A percentile compares a stretch with the other conserved stretches of the same genome.
These are phyloP conservation scores for Ctenosaura bakeri DNA, from an alignment of 2,797 vertebrate species.

Conservation along the genomic window DNA sequence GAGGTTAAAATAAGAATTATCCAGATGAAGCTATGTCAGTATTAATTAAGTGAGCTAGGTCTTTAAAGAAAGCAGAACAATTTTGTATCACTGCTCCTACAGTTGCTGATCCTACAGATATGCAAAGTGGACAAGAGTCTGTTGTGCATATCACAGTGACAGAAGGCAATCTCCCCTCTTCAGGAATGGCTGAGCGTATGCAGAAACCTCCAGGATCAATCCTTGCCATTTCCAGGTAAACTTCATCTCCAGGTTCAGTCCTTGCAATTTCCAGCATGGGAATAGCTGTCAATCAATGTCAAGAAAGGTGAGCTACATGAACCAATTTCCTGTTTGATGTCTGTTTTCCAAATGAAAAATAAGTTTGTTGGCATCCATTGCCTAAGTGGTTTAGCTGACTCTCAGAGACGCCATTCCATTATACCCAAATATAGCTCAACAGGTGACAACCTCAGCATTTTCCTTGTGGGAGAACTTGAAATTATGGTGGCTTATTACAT, in stretches of 20 bases:
- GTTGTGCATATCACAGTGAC: too few species aligned
- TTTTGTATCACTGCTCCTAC: background rate
- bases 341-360: background rate
- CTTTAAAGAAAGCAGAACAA: background rate
- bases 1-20: background rate
- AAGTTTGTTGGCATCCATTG: too few species aligned
- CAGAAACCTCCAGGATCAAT: background rate
- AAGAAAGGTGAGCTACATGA: background rate
- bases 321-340: too few species aligned
- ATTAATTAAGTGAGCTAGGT: background rate
- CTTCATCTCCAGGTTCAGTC: background rate
- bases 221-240: background rate
- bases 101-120: too few species aligned
- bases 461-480: slow-evolving; percentile 73
- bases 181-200: background rate
- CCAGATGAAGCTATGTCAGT: background rate
- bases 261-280: background rate
- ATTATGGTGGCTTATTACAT: slow-evolving; percentile 75
- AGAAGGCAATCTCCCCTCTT: background rate
- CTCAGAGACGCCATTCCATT: slow-evolving; percentile 39
- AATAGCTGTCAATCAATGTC: background rate
- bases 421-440: slow-evolving; percentile 62
- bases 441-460: slow-evolving; percentile 69
- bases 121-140: background rate
- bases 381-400: slow-evolving; percentile 25